Evolutionary conservation across 2,797 vertebrate species (phyloP), one percentile per base, ranked within the genome.

Genomic region (Coregonus suidteri): DNA sequence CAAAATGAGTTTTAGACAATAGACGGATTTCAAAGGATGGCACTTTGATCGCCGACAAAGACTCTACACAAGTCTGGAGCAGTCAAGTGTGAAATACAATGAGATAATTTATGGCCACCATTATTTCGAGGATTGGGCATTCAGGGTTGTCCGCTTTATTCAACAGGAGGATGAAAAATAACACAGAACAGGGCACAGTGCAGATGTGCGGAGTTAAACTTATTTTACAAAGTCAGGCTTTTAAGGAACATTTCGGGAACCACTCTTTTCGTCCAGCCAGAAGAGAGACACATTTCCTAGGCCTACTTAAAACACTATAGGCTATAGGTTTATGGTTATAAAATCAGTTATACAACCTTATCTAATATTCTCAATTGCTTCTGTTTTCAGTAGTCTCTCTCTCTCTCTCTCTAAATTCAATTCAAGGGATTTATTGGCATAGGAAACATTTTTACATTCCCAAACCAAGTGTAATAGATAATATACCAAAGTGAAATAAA

Each of bases 31-130:
- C 83, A 88, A 90, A 89, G 90, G 83, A 86, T 89, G 84, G 88
- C 91, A 93, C 93, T 93, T 93, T 88, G 92, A 93, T 93, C 90
- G 79, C 92, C 93, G 93, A 72, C 91, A 92, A 90, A 92, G 90
- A 89, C 62, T n/a, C 53, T 51, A 54, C 41, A 69, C 25, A 79
- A 91, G 92, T 92, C 91, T 54, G 54, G 90, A 86, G 64, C 93
- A 85, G 86, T 84, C 71, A n/a, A 65, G 70, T 77, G 88, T 90
- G 81, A 92, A 93, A 91, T 82, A 89, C 71, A 83, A 82, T 85
- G 13, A 20, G 1, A 81, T 93, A 93, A 94, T 94, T 93, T 94
- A 93, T 92, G 92, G 88, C 91, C 81, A 77, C 92, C 18, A 47
- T 47, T 94, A 92, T 75, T 80, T 75, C 34, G 30, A 31, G 52